A percentile compares a stretch with the other conserved stretches of the same genome.
phyloP scores from a whole-genome alignment of 2,113 vertebrate species.

The Rhodinocichla rosea region DNA sequence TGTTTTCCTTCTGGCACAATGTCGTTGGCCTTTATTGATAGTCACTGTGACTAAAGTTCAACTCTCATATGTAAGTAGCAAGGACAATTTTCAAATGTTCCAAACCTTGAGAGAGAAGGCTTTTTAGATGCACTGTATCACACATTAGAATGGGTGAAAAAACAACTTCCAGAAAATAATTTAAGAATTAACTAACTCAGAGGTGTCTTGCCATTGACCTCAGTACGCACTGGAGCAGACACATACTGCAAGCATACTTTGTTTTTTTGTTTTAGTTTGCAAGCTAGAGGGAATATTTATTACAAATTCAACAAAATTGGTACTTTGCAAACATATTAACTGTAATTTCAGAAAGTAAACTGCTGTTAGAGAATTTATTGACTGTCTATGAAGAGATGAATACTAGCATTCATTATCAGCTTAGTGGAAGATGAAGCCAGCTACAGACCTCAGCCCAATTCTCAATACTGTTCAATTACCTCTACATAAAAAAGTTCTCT shows the following conservation, averaged over 20 bases:
- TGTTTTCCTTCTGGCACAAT: neutral
- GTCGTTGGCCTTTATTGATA: neutral
- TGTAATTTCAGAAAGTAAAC: neutral
- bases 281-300: neutral
- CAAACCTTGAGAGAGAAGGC: neutral
- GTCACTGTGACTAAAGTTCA: neutral
- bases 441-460: neutral
- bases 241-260: neutral
- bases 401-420: neutral
- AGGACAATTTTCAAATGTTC: neutral
- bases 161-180: neutral
- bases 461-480: neutral
- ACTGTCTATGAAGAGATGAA: neutral
- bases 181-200: neutral
- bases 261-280: neutral
- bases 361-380: neutral
- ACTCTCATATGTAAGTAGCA: neutral
- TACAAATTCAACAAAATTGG: neutral
- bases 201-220: neutral
- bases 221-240: neutral
- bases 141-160: neutral
- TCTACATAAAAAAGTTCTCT: neutral
- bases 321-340: neutral
- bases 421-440: neutral
- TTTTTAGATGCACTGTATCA: neutral